Conservation (phyloP, 2,888 invertebrate genomes). For the Melitaea athalia region DNA sequence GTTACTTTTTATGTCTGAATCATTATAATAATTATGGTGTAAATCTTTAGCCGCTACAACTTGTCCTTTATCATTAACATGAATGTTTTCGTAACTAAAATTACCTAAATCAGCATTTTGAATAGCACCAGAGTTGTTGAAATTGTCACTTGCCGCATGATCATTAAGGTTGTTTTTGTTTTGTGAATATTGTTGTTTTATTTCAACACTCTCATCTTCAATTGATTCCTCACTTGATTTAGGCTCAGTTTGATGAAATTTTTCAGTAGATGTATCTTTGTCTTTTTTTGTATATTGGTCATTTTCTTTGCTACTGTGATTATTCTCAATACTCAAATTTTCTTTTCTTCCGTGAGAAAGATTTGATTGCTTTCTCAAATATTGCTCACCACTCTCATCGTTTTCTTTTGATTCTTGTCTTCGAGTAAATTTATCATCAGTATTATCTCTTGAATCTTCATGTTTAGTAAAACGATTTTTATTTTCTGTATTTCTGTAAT, state of each 20-base stretch:
- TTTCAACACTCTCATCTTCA: conserved; percentile 7
- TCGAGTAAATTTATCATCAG: background rate
- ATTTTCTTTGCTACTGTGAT: background rate
- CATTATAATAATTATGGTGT: background rate
- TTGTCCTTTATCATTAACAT: conserved; percentile 54
- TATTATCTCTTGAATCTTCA: background rate
- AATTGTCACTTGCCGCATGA: conserved; percentile 31
- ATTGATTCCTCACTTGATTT: background rate
- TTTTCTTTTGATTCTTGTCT: background rate
- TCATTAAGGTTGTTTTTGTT: conserved; percentile 37
- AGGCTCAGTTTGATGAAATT: background rate
- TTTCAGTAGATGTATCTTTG: background rate
- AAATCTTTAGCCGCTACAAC: conserved; percentile 46
- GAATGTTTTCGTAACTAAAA: conserved; percentile 60
- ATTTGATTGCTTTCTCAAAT: background rate
- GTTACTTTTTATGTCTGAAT: background rate
- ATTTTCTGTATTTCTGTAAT: conserved; percentile 10
- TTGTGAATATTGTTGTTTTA: conserved; percentile 13
- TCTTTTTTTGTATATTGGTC: background rate
- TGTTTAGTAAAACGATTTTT: conserved; percentile 20
- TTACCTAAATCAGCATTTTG: conserved; percentile 60
- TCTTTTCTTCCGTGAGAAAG: background rate
- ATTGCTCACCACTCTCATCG: conserved; percentile 2
- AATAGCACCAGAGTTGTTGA: conserved; percentile 42
- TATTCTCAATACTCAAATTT: conserved; percentile 1